Evolutionary conservation across 1,140 invertebrate species (phyloP), one percentile per base, ranked within the genome.

Genomic region (Brachionus calyciflorus): DNA sequence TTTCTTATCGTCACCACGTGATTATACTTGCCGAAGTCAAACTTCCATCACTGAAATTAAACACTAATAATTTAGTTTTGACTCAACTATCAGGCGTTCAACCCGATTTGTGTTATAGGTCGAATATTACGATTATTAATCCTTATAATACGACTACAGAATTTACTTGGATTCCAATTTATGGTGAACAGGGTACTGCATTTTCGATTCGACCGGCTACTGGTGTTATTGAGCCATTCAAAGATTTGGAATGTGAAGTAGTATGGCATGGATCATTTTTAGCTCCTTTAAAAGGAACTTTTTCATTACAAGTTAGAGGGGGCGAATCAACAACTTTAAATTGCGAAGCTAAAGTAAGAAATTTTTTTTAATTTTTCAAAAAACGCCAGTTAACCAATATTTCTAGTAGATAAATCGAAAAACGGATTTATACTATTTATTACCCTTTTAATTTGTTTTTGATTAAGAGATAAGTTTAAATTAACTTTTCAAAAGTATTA

Each of bases 241-340:
- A 79, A 37, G 80, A 83, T 28, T 78, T 85, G 40, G 83, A 85
- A 49, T 85, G 84, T 81, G 84, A 85, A 73, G 82, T 85, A n/a
- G 83, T 85, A 1, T 85, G 84, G 82, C 82, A 84, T 65, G 83
- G 84, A 10, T 84, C 83, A 0, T 85, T 80, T 78, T 77, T 83
- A 40, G 83, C 84, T 5, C 84, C 84, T 14, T 81, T 83, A 19
- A 81, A 83, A 78, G 83, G 84, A 0, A 79, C 80, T 6, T 85
- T 85, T 79, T 80, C 80, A 1, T 81, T 85, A 1, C 80, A 81
- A 73, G 81, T 84, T 28, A 80, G 26, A 76, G 81, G 82, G 17
- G 82, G 83, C 0, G 80, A 79, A 24, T 79, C 79, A 2, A 73
- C 82, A 26, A 80, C 79, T 48, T 79, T 85, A 3, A 77, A 78